These are phyloP conservation scores for Camptogramma bilineatum DNA, from an alignment of 2,888 invertebrate species.

Conservation along the genomic window DNA sequence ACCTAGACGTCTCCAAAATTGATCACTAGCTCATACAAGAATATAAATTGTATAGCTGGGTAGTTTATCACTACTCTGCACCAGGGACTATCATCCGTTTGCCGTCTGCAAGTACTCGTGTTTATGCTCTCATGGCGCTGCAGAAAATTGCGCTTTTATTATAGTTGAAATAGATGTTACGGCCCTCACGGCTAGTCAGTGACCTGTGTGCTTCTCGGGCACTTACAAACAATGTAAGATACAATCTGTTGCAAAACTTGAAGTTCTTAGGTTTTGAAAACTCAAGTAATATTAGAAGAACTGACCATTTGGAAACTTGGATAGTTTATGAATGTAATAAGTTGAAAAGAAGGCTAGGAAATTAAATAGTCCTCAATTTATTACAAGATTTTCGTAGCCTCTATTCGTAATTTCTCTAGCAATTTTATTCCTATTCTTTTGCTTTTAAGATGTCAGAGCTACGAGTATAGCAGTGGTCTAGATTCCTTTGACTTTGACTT, in stretches of 20 bases:
- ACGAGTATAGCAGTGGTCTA: too few relatives aligned
- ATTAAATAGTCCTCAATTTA: too few relatives aligned
- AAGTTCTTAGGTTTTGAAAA: not conserved
- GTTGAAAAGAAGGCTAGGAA: too few relatives aligned
- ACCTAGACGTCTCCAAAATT: not conserved
- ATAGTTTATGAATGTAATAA: too few relatives aligned
- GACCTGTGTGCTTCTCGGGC: constrained; percentile 13
- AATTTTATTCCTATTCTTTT: too few relatives aligned
- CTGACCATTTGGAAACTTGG: too few relatives aligned
- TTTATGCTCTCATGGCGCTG: constrained; percentile 29
- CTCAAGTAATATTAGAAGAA: not conserved
- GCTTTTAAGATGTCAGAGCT: too few relatives aligned
- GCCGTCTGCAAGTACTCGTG: constrained; percentile 19
- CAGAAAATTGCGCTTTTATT: constrained; percentile 31
- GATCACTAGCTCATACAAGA: not conserved
- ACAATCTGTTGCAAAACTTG: not conserved
- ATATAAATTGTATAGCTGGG: too few relatives aligned
- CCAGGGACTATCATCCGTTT: constrained; percentile 15
- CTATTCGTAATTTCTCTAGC: too few relatives aligned
- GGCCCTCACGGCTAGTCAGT: constrained; percentile 6
- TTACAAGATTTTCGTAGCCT: too few relatives aligned
- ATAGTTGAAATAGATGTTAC: constrained; percentile 24
- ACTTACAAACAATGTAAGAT: not conserved
- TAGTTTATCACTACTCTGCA: constrained; percentile 6
- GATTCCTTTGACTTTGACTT: too few relatives aligned